Conservation (phyloP, 2,888 invertebrate species). For the Tinea semifulvella region DNA sequence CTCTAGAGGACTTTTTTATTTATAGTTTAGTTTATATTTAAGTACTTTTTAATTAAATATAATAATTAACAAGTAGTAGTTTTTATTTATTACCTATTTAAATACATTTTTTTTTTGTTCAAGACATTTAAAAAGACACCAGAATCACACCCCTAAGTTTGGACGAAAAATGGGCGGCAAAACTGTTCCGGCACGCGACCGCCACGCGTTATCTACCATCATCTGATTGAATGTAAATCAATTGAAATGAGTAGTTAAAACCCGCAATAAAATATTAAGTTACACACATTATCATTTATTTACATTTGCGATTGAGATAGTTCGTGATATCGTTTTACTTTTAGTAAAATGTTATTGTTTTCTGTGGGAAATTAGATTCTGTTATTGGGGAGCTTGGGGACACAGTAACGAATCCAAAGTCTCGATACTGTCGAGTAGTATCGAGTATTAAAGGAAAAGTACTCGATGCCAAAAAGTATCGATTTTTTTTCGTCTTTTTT, state of each 20-base stretch:
- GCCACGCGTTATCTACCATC: slow-evolving; percentile 39
- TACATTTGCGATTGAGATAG: slow-evolving; percentile 53
- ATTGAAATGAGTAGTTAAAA: slow-evolving; percentile 31
- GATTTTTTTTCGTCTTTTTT: too few relatives aligned
- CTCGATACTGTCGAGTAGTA: too few relatives aligned
- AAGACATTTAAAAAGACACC: slow-evolving; percentile 7
- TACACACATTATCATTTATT: slow-evolving; percentile 57
- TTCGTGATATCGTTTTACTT: slow-evolving; percentile 40
- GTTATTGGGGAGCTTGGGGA: too few relatives aligned
- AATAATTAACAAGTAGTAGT: too few relatives aligned
- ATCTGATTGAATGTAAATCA: slow-evolving; percentile 40
- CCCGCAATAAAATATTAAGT: slow-evolving; percentile 51
- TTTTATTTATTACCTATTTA: too few relatives aligned
- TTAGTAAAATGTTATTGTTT: slow-evolving; percentile 41
- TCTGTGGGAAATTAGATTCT: slow-evolving; percentile 35
- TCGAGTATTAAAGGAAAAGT: too few relatives aligned
- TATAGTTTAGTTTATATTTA: too few relatives aligned
- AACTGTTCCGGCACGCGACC: slow-evolving; percentile 33
- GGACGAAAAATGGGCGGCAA: slow-evolving; percentile 10
- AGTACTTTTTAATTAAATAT: too few relatives aligned
- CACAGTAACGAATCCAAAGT: too few relatives aligned
- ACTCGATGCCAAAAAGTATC: too few relatives aligned
- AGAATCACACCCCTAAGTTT: slow-evolving; percentile 7
- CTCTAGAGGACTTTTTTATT: too few relatives aligned
- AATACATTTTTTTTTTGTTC: too few relatives aligned